Conservation (phyloP, 2,797 vertebrate species). For the Vultur gryphus region DNA sequence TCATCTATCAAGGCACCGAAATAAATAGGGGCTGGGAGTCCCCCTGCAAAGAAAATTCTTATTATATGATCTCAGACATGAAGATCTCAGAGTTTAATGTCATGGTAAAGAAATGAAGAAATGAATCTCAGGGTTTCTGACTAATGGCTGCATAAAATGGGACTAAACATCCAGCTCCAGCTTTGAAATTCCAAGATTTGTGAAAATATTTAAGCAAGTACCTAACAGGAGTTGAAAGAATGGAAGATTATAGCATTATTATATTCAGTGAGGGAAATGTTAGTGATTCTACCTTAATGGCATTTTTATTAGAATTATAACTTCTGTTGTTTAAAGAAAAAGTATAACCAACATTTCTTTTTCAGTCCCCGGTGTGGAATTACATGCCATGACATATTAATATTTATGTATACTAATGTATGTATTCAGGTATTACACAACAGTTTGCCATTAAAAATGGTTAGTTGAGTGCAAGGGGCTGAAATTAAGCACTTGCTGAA, state of each 20-base stretch:
- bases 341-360: background rate
- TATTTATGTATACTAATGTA: background rate
- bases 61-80: background rate
- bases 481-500: background rate
- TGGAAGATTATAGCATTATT: background rate
- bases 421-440: background rate
- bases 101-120: background rate
- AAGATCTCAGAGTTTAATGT: background rate
- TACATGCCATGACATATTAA: background rate
- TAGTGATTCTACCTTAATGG: background rate
- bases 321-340: background rate
- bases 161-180: background rate
- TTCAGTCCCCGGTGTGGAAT: background rate
- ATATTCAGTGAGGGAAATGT: background rate
- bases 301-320: background rate
- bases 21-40: constrained; percentile 91
- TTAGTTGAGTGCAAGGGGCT: background rate
- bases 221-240: background rate
- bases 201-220: background rate
- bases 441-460: background rate
- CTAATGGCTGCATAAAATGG: background rate
- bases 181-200: background rate
- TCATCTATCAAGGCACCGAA: constrained; percentile 89
- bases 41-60: constrained; percentile 75
- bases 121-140: background rate